Percentiles rank a stretch among this genome's conserved stretches.
Conservation (phyloP, 2,113 vertebrate species). For the Dicaeum eximium region DNA sequence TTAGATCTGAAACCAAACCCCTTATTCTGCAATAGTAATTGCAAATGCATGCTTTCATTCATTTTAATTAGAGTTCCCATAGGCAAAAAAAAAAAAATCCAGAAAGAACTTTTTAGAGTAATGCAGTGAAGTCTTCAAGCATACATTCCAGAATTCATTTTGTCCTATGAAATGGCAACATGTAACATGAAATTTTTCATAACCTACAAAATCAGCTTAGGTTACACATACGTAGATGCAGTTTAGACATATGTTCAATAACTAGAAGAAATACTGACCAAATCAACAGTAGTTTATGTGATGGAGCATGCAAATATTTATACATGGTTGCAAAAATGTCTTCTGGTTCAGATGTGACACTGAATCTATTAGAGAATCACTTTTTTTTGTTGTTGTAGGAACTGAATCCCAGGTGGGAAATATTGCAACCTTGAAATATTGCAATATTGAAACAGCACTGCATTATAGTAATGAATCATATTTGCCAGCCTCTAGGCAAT, state of each 20-base stretch:
- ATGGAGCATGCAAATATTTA: background rate
- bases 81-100: background rate
- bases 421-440: background rate
- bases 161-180: background rate
- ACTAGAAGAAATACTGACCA: background rate
- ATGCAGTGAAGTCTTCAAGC: background rate
- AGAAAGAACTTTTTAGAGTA: background rate
- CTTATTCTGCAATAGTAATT: background rate
- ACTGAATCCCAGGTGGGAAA: background rate
- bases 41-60: background rate
- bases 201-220: background rate
- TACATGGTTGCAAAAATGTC: background rate
- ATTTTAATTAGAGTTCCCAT: slow-evolving; percentile 11
- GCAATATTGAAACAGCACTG: background rate
- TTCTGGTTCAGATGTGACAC: background rate
- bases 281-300: background rate
- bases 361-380: background rate
- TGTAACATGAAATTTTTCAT: background rate
- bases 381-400: background rate
- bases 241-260: background rate
- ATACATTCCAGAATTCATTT: background rate
- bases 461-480: background rate
- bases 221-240: rapidly evolving
- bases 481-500: background rate
- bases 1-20: background rate